Evolutionary conservation across 23 tunicate species (phyloP), one percentile per base, ranked within the genome.

Genomic region (Styela plicata): DNA sequence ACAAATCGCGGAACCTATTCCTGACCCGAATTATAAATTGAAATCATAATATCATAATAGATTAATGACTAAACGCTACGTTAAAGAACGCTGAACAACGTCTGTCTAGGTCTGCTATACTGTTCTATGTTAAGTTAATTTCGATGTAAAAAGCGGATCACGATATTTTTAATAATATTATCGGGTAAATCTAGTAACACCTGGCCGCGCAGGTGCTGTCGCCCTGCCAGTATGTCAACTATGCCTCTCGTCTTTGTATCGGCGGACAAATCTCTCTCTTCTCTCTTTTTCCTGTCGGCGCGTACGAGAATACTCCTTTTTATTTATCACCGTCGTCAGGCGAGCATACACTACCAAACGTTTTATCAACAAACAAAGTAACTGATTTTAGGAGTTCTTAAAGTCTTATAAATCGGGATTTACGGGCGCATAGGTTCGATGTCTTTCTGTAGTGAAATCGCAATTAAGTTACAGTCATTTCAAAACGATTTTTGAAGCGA

Each of bases 121-220:
- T 44, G 57, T 44, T 13, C 57, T 44, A 44, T 44, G 57, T 44
- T 29, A 67, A 24, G 71, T 73, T 73, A 35, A 53, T 37, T 36
- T 76, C 30, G 66, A 23, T 31, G 27, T 76, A 57, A 25, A 53
- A 76, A 44, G 57, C 57, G 57, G 52, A 76, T 53, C 81, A 44
- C 66, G 81, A 36, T 76, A 76, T 67, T 76, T 76, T 52, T 76
- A 2, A 76, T 76, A 76, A 44, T 76, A 76, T 76, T 44, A 26
- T 44, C 64, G 37, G 16, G 25, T 13, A 76, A 53, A 76, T 76
- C 81, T 76, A 27, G 53, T 26, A 76, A 53, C 81, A 76, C 81
- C 81, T 76, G 81, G 52, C 36, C 30, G 36, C 81, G 64, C 81
- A 76, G 81, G 81, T 76, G 81, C 66, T 44, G 32, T 44, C 63